These are phyloP conservation scores for Neria commutata DNA, from an alignment of 2,888 invertebrate species.

Conservation along the genomic window DNA sequence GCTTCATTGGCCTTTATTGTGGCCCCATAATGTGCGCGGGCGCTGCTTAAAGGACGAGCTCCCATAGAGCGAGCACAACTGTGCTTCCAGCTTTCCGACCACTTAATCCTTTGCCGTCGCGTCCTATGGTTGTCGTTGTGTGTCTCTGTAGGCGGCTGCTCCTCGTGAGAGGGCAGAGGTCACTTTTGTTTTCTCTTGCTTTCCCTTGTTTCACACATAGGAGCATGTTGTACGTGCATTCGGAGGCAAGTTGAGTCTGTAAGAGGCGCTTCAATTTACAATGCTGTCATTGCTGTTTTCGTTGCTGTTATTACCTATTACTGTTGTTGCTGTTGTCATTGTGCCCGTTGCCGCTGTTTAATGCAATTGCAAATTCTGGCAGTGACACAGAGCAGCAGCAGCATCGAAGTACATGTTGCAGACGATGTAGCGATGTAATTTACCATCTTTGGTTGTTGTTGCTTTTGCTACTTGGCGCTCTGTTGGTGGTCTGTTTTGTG, in stretches of 20 bases:
- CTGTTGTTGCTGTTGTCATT: constrained; percentile 11
- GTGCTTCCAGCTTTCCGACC: no score
- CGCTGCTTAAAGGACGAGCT: no score
- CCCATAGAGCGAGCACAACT: no score
- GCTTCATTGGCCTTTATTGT: no score
- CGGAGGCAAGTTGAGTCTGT: not conserved
- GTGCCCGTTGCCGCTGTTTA: constrained; percentile 12
- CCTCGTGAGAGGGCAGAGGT: not conserved
- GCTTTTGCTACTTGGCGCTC: not conserved
- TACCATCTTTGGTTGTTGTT: not conserved
- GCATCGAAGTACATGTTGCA: no score
- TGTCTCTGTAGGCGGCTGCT: not conserved
- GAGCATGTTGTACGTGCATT: not conserved
- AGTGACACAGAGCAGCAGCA: constrained; percentile 21
- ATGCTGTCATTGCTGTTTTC: not conserved
- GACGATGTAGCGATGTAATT: no score
- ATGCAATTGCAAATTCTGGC: constrained; percentile 28
- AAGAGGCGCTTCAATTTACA: not conserved
- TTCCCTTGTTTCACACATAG: not conserved
- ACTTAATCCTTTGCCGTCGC: no score
- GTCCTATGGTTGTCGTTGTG: not conserved
- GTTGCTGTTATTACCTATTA: not conserved
- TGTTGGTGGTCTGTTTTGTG: no score
- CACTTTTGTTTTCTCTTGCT: not conserved
- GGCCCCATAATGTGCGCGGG: no score